Conservation (phyloP, 2,888 invertebrate genomes). For the Chalcosyrphus nemorum region DNA sequence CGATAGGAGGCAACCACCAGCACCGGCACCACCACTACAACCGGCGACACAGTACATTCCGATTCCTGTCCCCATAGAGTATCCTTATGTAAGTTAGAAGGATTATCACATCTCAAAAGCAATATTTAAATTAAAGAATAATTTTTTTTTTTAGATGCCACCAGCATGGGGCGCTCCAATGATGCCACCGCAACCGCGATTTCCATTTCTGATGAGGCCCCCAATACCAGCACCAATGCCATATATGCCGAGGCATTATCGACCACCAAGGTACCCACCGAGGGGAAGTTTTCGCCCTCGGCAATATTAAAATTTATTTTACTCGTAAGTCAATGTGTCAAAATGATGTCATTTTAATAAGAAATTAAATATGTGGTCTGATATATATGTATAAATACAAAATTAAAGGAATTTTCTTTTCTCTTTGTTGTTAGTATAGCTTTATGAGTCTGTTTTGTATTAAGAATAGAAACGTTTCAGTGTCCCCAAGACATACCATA, state of each 20-base stretch:
- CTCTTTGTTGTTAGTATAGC: background rate
- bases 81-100: constrained; percentile 56
- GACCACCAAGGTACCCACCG: constrained; percentile 24
- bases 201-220: constrained; percentile 52
- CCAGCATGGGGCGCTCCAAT: constrained; percentile 56
- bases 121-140: no score
- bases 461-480: no score
- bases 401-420: background rate
- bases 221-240: constrained; percentile 26
- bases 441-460: background rate
- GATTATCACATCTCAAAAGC: no score
- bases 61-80: constrained; percentile 65
- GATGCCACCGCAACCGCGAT: constrained; percentile 47
- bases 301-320: constrained; percentile 19
- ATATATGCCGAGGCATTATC: constrained; percentile 42
- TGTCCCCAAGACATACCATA: no score
- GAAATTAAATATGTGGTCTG: background rate
- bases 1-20: background rate
- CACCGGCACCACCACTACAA: no score
- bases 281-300: constrained; percentile 48
- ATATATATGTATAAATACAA: background rate
- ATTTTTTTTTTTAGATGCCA: constrained; percentile 23
- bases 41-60: constrained; percentile 63
- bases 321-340: background rate
- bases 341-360: background rate